A percentile compares a stretch with the other conserved stretches of the same genome.
These are phyloP conservation scores for Melanotus villosus DNA, from an alignment of 2,888 invertebrate genomes.

Conservation along the genomic window DNA sequence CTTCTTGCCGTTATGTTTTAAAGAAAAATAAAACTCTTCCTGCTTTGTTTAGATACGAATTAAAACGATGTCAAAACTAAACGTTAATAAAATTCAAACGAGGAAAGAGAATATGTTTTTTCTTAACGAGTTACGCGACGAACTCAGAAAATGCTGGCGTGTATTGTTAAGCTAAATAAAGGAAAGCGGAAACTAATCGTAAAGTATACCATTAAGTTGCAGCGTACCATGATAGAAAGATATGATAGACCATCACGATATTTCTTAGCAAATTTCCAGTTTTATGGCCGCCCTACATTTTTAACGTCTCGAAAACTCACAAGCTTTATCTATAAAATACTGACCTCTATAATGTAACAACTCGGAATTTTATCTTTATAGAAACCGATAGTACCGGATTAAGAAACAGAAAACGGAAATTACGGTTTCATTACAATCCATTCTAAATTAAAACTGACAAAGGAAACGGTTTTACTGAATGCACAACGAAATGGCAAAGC, in stretches of 20 bases:
- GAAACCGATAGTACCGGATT: neutral
- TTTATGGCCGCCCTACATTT: constrained; percentile 13
- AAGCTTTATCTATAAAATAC: constrained; percentile 6
- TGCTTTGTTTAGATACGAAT: neutral
- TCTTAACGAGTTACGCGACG: neutral
- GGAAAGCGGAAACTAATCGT: neutral
- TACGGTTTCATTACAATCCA: constrained; percentile 1
- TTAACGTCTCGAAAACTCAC: neutral
- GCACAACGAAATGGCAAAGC: neutral
- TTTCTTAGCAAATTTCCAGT: constrained; percentile 5
- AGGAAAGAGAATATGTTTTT: neutral
- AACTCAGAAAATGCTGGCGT: neutral
- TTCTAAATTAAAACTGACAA: neutral
- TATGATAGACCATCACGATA: constrained; percentile 8
- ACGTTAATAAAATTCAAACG: neutral
- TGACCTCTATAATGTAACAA: too few species aligned
- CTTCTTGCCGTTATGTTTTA: neutral
- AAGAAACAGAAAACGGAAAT: constrained; percentile 9
- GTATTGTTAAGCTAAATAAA: neutral
- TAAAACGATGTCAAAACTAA: neutral
- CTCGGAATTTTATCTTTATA: neutral
- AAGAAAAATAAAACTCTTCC: neutral
- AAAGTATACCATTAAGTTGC: constrained; percentile 10
- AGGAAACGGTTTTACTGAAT: neutral
- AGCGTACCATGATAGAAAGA: neutral